phyloP scores from a whole-genome alignment of 1,140 invertebrate species.

The Hermetia illucens region DNA sequence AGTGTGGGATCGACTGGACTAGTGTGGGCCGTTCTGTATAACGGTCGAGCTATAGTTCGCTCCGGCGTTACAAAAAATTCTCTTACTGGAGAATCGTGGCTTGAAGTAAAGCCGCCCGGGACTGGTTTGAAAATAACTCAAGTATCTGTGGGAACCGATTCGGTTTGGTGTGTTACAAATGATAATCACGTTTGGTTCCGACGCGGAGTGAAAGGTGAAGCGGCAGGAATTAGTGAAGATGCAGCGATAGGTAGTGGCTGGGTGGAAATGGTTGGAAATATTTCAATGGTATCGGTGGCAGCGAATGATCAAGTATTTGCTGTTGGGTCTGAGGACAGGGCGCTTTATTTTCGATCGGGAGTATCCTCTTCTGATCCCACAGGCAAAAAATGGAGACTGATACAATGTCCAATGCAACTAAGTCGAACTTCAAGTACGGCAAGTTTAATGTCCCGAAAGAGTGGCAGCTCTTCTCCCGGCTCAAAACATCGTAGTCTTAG shows the following conservation, averaged over 20 bases:
- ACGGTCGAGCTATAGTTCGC: conserved; percentile 65
- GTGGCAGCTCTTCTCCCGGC: conserved; percentile 33
- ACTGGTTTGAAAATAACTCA: conserved; percentile 52
- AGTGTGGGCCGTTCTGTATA: conserved; percentile 71
- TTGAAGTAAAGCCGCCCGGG: conserved; percentile 60
- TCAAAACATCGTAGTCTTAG: conserved; percentile 29
- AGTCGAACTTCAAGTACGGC: conserved; percentile 63
- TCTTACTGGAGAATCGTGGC: conserved; percentile 62
- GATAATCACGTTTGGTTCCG: conserved; percentile 81
- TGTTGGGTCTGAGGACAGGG: conserved; percentile 47
- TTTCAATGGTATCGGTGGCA: conserved; percentile 68
- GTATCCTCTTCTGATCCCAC: conserved; percentile 62
- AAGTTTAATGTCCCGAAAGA: conserved; percentile 25
- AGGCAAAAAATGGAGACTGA: conserved; percentile 70
- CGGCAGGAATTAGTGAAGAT: conserved; percentile 51
- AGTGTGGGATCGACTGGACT: conserved; percentile 69
- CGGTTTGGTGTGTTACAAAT: conserved; percentile 75
- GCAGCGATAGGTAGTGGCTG: conserved; percentile 59
- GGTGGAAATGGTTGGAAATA: conserved; percentile 74
- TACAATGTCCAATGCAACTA: conserved; percentile 61
- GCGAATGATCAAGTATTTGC: conserved; percentile 73
- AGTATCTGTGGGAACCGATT: conserved; percentile 68
- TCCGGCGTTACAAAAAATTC: conserved; percentile 59
- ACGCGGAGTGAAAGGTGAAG: conserved; percentile 63
- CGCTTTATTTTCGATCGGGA: conserved; percentile 65